Conservation (phyloP, 1,140 invertebrate genomes). For the Apis cerana region DNA sequence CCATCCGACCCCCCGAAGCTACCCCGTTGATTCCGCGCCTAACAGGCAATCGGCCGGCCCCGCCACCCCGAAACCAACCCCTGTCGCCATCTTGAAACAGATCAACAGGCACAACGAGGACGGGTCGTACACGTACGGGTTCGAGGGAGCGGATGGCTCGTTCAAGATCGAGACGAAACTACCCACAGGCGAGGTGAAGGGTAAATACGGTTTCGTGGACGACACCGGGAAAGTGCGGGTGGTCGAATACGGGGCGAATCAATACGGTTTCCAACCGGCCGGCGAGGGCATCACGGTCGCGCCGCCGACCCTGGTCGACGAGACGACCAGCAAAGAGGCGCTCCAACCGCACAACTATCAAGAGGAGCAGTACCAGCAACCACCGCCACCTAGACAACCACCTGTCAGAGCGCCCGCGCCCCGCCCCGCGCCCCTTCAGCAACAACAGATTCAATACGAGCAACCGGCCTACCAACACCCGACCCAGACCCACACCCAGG, state of each 20-base stretch:
- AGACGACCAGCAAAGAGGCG: slow-evolving; percentile 83
- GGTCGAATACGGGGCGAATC: slow-evolving; percentile 93
- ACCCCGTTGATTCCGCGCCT: slow-evolving; percentile 75
- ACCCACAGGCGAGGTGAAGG: slow-evolving; percentile 89
- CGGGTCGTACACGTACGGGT: slow-evolving; percentile 93
- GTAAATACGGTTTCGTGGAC: slow-evolving; percentile 94
- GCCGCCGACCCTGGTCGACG: slow-evolving; percentile 89
- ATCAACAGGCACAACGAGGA: slow-evolving; percentile 93
- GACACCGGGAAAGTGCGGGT: slow-evolving; percentile 90
- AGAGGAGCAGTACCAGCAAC: slow-evolving; percentile 55
- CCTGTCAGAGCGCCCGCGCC: slow-evolving; percentile 62
- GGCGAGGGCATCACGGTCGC: slow-evolving; percentile 93
- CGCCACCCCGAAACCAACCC: slow-evolving; percentile 83
- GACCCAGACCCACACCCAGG: slow-evolving; percentile 72
- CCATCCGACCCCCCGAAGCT: slow-evolving; percentile 78
- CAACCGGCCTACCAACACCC: slow-evolving; percentile 54
- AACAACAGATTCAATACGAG: slow-evolving; percentile 52
- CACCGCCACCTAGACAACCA: slow-evolving; percentile 58
- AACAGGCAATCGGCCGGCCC: slow-evolving; percentile 75
- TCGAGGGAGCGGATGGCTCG: slow-evolving; percentile 91
- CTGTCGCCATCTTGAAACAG: slow-evolving; percentile 91
- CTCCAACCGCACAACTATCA: slow-evolving; percentile 76
- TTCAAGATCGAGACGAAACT: slow-evolving; percentile 94
- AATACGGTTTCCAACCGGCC: slow-evolving; percentile 91
- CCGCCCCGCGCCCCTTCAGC: slow-evolving; percentile 63